Evolutionary conservation across 1,140 invertebrate species (phyloP).

Genomic region (Drosophila equinoxialis): DNA sequence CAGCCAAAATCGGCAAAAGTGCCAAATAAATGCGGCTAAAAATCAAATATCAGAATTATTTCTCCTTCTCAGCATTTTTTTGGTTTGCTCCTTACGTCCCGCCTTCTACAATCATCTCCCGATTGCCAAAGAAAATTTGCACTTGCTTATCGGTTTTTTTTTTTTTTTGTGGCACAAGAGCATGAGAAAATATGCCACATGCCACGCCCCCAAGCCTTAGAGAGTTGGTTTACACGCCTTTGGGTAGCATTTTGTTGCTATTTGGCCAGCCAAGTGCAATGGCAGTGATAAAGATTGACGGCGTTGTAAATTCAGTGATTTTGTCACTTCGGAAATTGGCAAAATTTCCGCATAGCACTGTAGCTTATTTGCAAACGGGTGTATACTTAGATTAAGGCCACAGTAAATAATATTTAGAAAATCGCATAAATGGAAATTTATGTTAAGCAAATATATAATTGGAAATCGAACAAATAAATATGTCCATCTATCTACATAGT

Average conservation of each 20-base stretch:
- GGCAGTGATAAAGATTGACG: conserved; percentile 80
- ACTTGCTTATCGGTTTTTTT: conserved; percentile 65
- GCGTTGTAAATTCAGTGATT: conserved; percentile 82
- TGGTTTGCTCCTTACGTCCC: conserved; percentile 6
- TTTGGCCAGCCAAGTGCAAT: conserved; percentile 74
- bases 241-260: conserved; percentile 47
- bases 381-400: conserved; percentile 34
- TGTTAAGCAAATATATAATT: background rate
- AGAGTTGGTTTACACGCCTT: conserved; percentile 3
- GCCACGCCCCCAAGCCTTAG: conserved; percentile 38
- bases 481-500: too few relatives aligned
- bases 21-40: conserved; percentile 61
- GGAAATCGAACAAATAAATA: too few relatives aligned
- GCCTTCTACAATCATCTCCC: conserved; percentile 45
- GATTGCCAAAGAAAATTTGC: conserved; percentile 57
- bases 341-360: conserved; percentile 62
- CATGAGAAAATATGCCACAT: conserved; percentile 54
- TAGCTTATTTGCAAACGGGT: conserved; percentile 23
- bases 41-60: conserved; percentile 68
- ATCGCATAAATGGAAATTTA: conserved; percentile 37
- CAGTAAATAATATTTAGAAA: conserved; percentile 49
- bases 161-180: conserved; percentile 35
- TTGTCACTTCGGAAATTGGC: conserved; percentile 82
- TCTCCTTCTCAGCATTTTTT: conserved; percentile 33
- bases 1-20: conserved; percentile 19